phyloP scores from a whole-genome alignment of 1,140 invertebrate species.

The Pseudomyrmex pallidus region DNA sequence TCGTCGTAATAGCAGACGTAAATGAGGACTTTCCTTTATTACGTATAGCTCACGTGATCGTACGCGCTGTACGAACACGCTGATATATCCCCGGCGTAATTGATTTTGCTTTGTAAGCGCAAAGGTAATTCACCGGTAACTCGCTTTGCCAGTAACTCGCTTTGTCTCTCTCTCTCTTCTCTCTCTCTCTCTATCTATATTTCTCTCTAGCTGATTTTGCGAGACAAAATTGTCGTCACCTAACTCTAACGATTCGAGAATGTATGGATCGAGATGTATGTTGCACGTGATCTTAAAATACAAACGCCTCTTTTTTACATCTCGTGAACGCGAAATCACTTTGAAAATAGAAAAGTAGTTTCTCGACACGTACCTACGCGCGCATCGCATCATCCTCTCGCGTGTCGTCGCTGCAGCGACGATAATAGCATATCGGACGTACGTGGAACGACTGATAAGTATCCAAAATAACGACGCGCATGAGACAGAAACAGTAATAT shows the following conservation, averaged over 20 bases:
- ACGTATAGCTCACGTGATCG: conserved; percentile 23
- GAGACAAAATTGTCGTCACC: too few species aligned
- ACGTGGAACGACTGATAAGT: too few species aligned
- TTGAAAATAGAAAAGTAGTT: conserved; percentile 5
- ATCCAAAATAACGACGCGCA: too few species aligned
- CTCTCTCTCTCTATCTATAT: too few species aligned
- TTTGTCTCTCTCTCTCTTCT: background rate
- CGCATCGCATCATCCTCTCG: background rate
- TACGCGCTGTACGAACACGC: background rate
- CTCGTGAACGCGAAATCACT: background rate
- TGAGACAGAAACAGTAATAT: too few species aligned
- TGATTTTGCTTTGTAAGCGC: conserved; percentile 49
- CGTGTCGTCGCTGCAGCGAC: too few species aligned
- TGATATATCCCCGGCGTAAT: conserved; percentile 37
- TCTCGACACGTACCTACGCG: background rate
- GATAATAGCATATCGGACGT: too few species aligned
- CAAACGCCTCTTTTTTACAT: background rate
- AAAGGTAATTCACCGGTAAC: conserved; percentile 19
- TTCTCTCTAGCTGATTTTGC: too few species aligned
- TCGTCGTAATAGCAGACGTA: background rate
- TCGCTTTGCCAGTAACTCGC: conserved; percentile 4
- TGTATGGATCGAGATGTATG: background rate
- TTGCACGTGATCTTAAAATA: background rate
- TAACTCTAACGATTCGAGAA: background rate
- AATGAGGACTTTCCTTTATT: conserved; percentile 23